Conservation (phyloP, 2,797 vertebrate genomes). For the Oreonectes daqikongensis region DNA sequence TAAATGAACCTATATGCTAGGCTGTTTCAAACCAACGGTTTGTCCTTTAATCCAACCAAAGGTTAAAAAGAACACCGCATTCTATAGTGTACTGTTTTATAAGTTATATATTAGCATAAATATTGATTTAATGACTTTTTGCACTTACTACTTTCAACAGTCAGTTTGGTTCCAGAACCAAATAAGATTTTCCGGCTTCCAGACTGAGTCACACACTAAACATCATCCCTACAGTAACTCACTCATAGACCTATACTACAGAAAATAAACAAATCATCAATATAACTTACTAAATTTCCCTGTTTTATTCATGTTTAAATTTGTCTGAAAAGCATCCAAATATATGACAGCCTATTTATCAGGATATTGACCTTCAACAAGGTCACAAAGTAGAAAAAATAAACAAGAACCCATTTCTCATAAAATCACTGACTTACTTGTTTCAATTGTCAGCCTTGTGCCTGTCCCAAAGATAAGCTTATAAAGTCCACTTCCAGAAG, state of each 20-base stretch:
- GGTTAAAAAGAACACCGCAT: no score
- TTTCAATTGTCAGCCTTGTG: conserved; percentile 43
- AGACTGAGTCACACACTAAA: conserved; percentile 53
- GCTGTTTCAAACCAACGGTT: no score
- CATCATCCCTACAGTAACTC: conserved; percentile 40
- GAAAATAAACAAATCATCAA: background rate
- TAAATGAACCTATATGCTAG: no score
- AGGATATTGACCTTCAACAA: background rate
- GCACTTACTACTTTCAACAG: conserved; percentile 38
- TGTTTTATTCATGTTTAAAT: background rate
- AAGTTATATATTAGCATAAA: background rate
- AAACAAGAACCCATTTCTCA: background rate
- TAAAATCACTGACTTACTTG: conserved; percentile 51
- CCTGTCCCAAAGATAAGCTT: conserved; percentile 52
- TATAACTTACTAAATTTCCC: no score
- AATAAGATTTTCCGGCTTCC: conserved; percentile 46
- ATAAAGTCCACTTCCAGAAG: conserved; percentile 18
- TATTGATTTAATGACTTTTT: background rate
- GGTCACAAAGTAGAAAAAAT: background rate
- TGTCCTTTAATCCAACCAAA: no score
- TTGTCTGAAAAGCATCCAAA: background rate
- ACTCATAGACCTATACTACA: background rate
- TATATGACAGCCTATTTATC: background rate
- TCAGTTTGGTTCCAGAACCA: conserved; percentile 55
- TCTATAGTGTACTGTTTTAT: background rate